A percentile compares a stretch with the other conserved stretches of the same genome.
phyloP scores from a whole-genome alignment of 2,888 invertebrate genomes.

The Tetropium fuscum region DNA sequence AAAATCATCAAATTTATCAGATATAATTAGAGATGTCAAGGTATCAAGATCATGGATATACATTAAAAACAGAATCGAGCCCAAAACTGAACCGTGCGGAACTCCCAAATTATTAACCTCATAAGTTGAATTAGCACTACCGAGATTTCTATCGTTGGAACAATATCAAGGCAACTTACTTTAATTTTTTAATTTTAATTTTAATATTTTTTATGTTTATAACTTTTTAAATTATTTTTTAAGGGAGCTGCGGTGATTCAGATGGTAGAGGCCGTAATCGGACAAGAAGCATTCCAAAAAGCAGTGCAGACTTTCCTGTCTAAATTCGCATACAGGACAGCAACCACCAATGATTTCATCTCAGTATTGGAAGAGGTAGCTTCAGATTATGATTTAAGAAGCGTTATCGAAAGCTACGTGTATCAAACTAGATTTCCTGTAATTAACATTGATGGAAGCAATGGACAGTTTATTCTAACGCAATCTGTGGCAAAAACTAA shows the following conservation, averaged over 20 bases:
- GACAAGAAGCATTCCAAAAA: conserved; percentile 75
- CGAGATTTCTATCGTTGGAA: too few relatives aligned
- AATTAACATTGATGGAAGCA: conserved; percentile 69
- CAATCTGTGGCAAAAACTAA: conserved; percentile 80
- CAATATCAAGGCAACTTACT: too few relatives aligned
- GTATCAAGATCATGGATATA: too few relatives aligned
- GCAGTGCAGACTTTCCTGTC: conserved; percentile 79
- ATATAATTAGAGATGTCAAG: too few relatives aligned
- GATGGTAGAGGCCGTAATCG: conserved; percentile 86
- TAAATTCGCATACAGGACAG: conserved; percentile 76
- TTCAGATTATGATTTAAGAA: conserved; percentile 67
- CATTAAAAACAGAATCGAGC: too few relatives aligned
- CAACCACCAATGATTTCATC: conserved; percentile 82
- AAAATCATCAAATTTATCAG: too few relatives aligned
- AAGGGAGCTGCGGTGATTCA: conserved; percentile 84
- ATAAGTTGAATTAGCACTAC: too few relatives aligned
- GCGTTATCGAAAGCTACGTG: conserved; percentile 86
- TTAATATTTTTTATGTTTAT: too few relatives aligned
- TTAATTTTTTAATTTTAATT: too few relatives aligned
- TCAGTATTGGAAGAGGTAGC: conserved; percentile 71
- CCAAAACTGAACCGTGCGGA: too few relatives aligned
- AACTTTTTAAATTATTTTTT: conserved; percentile 38
- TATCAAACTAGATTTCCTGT: conserved; percentile 87
- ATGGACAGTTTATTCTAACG: conserved; percentile 68
- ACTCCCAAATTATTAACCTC: too few relatives aligned